phyloP scores from a whole-genome alignment of 1,140 invertebrate genomes.

The Apis dorsata region DNA sequence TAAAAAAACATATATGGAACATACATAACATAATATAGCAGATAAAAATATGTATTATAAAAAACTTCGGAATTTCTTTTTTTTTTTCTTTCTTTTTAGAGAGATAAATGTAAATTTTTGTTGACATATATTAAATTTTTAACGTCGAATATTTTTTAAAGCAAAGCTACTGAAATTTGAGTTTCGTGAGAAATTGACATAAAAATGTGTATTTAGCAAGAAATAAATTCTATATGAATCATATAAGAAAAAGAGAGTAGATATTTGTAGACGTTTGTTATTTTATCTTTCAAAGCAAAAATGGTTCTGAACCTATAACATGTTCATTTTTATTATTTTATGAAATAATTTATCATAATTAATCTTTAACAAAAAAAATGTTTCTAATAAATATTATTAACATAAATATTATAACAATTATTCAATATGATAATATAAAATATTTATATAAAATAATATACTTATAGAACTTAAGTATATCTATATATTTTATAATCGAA shows the following conservation, averaged over 20 bases:
- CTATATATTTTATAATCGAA: too few species aligned
- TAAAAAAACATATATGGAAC: too few species aligned
- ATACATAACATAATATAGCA: too few species aligned
- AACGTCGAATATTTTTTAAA: neutral
- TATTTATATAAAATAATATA: too few species aligned
- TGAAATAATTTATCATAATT: too few species aligned
- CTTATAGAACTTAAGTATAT: too few species aligned
- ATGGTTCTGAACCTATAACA: too few species aligned
- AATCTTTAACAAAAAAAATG: too few species aligned
- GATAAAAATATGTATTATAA: neutral
- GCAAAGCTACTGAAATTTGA: neutral
- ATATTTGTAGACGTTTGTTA: neutral
- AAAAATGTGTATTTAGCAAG: neutral
- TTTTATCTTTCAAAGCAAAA: neutral
- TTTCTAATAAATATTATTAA: too few species aligned
- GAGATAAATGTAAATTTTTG: neutral
- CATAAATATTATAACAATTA: too few species aligned
- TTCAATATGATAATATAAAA: too few species aligned
- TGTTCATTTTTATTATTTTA: too few species aligned
- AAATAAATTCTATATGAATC: neutral
- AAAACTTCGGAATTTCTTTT: neutral
- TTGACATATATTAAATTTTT: neutral
- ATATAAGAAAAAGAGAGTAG: neutral
- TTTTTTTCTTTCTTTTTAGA: neutral
- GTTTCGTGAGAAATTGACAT: neutral